A percentile compares a stretch with the other conserved stretches of the same genome.
Conservation (phyloP, 2,797 vertebrate species). For the Gallinago nigripennis region DNA sequence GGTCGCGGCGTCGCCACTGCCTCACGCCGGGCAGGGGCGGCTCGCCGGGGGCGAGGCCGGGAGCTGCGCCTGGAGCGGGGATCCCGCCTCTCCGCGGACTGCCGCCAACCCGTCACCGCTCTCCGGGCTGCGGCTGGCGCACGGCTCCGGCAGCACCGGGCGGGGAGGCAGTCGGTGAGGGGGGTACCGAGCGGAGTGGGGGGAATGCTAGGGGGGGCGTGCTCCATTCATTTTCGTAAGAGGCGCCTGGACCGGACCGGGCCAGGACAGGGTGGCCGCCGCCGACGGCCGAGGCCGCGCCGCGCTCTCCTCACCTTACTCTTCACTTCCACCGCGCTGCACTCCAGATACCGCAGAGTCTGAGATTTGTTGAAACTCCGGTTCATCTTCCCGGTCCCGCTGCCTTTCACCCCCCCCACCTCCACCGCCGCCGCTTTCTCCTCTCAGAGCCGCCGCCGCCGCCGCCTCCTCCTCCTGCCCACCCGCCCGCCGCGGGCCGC, state of each 20-base stretch:
- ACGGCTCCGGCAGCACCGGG: neutral
- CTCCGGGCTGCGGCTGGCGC: neutral
- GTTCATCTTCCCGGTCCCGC: slow-evolving; percentile 85
- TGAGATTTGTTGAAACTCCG: slow-evolving; percentile 94
- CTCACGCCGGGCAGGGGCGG: neutral
- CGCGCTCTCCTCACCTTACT: slow-evolving; percentile 87
- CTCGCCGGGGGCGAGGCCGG: neutral
- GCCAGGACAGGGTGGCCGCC: neutral
- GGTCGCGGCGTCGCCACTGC: neutral
- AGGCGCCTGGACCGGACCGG: neutral
- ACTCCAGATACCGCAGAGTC: slow-evolving; percentile 86
- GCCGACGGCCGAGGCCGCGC: neutral
- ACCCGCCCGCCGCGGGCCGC: slow-evolving; percentile 24
- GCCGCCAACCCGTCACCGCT: neutral
- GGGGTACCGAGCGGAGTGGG: accelerated
- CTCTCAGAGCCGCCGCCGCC: neutral
- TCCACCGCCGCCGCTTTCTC: neutral
- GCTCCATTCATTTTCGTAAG: neutral
- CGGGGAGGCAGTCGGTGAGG: no score
- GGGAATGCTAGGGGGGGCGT: neutral
- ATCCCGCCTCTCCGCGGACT: neutral
- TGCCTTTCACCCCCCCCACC: neutral
- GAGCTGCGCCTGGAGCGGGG: neutral
- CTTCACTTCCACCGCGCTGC: slow-evolving; percentile 93
- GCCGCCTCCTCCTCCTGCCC: neutral